Base-by-base conservation (phyloP, 2,888 invertebrate species). In the Mellilla xanthometata region DNA sequence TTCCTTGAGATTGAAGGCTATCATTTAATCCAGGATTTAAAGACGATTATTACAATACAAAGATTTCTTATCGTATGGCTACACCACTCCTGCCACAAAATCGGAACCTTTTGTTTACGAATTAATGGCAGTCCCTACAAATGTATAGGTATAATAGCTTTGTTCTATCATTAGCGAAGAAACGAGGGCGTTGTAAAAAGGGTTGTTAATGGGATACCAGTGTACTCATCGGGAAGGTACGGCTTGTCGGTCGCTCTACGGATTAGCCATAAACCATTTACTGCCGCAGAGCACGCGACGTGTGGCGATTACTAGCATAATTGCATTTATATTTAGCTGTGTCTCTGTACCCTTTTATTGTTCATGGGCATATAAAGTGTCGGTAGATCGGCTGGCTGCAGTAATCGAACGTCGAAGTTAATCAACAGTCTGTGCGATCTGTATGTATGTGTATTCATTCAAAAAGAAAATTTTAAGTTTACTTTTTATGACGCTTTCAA, bases 201-300 rank as follows among this genome's bases (percentile, higher is more conserved):
- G 55, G 51, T 46, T 35, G 40, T 36, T 52, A 56, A 58, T 56
- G 54, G 36, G 54, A 49, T 52, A 50, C 39, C 39, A 46, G 44
- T 59, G 54, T 59, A 45, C 39, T 54, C 51, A 52, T 47, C 41
- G 52, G 42, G 54, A 55, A 24, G 24, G n/a, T 24, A 24, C 8
- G 7, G n/a, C n/a, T n/a, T n/a, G n/a, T n/a, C 4, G 24, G 7
- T 8, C 4, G 24, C 54, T 44, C 44, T 40, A 52, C 46, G 51
- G 53, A 60, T 65, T 60, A 62, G 38, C 9, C 26, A 23, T 46
- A 47, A 49, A 34, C 45, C 44, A 49, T 38, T 46, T 44, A 23
- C 3, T 24, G 34, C 12, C 23, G 33, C 6, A 12, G 13, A 13
- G 12, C 23, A 24, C 33, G 32, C 32, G 32, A 32, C 11, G 23